Percentiles rank a stretch among this genome's conserved stretches.
Conservation (phyloP, 2,888 invertebrate genomes). For the Teinopalpus imperialis region DNA sequence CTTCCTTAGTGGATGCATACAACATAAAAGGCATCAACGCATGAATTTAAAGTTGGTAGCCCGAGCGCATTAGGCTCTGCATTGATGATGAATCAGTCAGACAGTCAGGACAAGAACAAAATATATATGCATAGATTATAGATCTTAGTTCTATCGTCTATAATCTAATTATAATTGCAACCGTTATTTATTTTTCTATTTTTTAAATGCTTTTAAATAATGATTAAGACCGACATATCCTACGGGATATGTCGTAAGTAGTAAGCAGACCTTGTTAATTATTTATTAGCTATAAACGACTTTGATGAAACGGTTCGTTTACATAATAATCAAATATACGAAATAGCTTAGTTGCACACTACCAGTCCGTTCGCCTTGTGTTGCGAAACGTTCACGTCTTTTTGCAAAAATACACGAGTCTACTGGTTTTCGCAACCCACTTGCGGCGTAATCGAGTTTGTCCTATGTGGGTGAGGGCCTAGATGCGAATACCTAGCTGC, state of each 20-base stretch:
- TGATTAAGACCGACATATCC: no score
- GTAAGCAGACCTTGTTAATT: slow-evolving; percentile 11
- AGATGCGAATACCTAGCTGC: slow-evolving; percentile 32
- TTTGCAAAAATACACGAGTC: slow-evolving; percentile 34
- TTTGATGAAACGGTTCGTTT: slow-evolving; percentile 21
- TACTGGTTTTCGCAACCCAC: slow-evolving; percentile 38
- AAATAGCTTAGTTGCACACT: slow-evolving; percentile 21
- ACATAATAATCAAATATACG: slow-evolving; percentile 22
- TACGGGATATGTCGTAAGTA: slow-evolving; percentile 9
- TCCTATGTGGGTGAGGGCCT: slow-evolving; percentile 45
- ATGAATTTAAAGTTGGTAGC: no score
- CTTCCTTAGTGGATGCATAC: no score
- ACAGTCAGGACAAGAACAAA: no score
- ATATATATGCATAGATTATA: no score
- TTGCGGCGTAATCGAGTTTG: slow-evolving; percentile 29
- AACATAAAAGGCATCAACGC: no score
- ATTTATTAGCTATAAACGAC: slow-evolving; percentile 13
- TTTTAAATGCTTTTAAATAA: no score
- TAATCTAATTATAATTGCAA: no score
- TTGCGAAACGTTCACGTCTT: slow-evolving; percentile 35
- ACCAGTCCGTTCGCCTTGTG: slow-evolving; percentile 14
- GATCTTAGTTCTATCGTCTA: no score
- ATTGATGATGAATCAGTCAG: no score
- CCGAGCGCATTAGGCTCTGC: no score
- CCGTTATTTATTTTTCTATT: no score